Percentiles rank a stretch among this genome's conserved stretches.
phyloP scores from a whole-genome alignment of 2,888 invertebrate genomes.

The Brachylomia viminalis region DNA sequence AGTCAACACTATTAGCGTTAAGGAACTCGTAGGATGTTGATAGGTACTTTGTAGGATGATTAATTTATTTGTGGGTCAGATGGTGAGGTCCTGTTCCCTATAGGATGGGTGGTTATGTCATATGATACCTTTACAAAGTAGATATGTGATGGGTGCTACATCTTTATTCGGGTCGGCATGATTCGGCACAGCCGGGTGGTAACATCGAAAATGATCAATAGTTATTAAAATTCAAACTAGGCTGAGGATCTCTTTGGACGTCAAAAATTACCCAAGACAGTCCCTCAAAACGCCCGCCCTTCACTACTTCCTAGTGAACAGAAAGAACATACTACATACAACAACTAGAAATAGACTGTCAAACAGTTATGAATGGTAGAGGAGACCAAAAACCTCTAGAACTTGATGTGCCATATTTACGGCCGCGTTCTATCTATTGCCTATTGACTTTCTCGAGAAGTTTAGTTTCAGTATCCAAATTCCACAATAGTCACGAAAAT shows the following conservation, averaged over 20 bases:
- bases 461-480: neutral
- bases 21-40: conserved; percentile 38
- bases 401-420: neutral
- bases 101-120: neutral
- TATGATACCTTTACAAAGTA: neutral
- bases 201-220: neutral
- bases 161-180: no score
- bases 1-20: conserved; percentile 59
- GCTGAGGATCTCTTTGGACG: neutral
- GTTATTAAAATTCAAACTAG: neutral
- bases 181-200: neutral
- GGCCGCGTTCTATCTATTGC: neutral
- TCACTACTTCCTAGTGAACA: no score
- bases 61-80: conserved; percentile 53
- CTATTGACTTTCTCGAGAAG: neutral
- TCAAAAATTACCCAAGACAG: neutral
- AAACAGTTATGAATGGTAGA: neutral
- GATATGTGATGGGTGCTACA: no score
- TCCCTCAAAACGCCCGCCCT: no score
- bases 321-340: no score
- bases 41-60: conserved; percentile 28
- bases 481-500: neutral
- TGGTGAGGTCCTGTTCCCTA: conserved; percentile 22
- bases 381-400: neutral
- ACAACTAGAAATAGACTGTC: neutral